Conservation (phyloP, 2,888 invertebrate species). For the Drosophila rellima region DNA sequence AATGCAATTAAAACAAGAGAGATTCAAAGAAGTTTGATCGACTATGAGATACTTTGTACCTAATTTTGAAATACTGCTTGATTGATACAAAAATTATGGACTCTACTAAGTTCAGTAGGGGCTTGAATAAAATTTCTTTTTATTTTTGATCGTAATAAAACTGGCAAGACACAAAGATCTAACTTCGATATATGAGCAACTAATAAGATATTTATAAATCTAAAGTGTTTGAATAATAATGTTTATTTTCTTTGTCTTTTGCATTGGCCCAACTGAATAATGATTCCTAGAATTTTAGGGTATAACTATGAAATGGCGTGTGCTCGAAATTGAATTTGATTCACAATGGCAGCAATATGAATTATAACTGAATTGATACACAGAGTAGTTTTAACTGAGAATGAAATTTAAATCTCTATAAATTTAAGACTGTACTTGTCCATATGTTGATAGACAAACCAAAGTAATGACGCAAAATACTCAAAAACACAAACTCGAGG, state of each 20-base stretch:
- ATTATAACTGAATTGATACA: background rate
- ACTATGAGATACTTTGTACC: background rate
- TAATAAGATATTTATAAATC: too few relatives aligned
- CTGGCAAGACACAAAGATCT: too few relatives aligned
- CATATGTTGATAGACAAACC: background rate
- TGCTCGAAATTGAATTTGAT: background rate
- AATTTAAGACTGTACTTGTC: background rate
- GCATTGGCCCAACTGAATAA: background rate
- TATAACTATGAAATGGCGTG: background rate
- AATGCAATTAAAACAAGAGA: constrained; percentile 17
- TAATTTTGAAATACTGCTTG: background rate
- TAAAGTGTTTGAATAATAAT: too few relatives aligned
- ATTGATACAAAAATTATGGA: too few relatives aligned
- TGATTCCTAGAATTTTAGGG: background rate
- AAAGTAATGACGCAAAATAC: background rate
- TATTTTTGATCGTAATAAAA: too few relatives aligned
- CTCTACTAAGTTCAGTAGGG: too few relatives aligned
- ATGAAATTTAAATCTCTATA: too few relatives aligned
- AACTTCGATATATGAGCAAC: too few relatives aligned
- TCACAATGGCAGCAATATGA: background rate
- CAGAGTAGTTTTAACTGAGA: background rate
- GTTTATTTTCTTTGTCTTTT: too few relatives aligned
- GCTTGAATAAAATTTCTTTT: background rate
- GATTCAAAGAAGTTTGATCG: background rate
- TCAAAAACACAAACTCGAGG: background rate